Conservation (phyloP, 2,888 invertebrate species). For the Endomychus coccineus region DNA sequence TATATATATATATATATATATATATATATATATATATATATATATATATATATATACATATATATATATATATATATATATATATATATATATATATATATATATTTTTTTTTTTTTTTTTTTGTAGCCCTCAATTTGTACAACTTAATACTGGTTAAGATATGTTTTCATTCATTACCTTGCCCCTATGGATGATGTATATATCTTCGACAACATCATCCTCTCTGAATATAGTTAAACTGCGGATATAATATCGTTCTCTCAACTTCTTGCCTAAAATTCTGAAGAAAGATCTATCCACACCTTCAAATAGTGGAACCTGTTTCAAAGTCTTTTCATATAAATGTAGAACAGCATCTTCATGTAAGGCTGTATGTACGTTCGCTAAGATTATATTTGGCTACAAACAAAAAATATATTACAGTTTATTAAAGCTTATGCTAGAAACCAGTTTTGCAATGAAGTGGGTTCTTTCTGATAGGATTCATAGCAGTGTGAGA, state of each 20-base stretch:
- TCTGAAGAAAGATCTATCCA: constrained; percentile 49
- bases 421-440: too few species aligned
- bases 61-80: constrained; percentile 10
- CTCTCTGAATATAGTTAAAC: constrained; percentile 46
- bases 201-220: constrained; percentile 47
- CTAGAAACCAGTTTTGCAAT: too few species aligned
- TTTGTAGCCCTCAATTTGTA: too few species aligned
- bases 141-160: too few species aligned
- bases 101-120: too few species aligned
- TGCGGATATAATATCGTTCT: constrained; percentile 48
- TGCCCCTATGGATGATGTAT: constrained; percentile 49
- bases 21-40: constrained; percentile 10
- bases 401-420: constrained; percentile 7
- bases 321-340: constrained; percentile 48
- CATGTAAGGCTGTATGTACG: constrained; percentile 49
- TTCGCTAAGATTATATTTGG: constrained; percentile 25
- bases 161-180: constrained; percentile 37
- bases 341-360: constrained; percentile 49
- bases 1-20: constrained; percentile 9
- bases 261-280: constrained; percentile 48
- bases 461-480: too few species aligned
- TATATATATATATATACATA: constrained; percentile 10
- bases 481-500: too few species aligned
- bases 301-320: constrained; percentile 49
- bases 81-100: constrained; percentile 1